Conservation (phyloP, 2,113 vertebrate genomes). For the Canis aureus region DNA sequence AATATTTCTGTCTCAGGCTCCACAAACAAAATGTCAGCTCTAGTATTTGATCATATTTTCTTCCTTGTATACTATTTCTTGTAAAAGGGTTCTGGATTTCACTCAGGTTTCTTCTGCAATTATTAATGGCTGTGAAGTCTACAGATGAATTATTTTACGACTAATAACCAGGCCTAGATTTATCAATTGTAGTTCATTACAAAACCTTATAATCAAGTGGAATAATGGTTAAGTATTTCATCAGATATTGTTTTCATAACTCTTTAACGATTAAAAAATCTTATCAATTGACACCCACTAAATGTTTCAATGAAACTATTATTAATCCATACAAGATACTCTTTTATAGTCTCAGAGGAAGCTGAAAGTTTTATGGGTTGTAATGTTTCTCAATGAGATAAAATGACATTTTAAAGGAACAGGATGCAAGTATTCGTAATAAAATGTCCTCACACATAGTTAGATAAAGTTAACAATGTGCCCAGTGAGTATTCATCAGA, state of each 20-base stretch:
- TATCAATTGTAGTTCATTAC: neutral
- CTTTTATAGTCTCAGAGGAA: neutral
- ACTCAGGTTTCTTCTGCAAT: neutral
- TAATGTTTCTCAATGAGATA: neutral
- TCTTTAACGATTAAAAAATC: neutral
- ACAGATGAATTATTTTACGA: neutral
- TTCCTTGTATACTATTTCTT: neutral
- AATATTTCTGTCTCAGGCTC: neutral
- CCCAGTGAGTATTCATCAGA: neutral
- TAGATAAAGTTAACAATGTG: conserved; percentile 9
- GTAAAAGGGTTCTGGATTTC: neutral
- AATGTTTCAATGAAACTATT: neutral
- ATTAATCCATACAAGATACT: neutral
- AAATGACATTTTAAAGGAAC: conserved; percentile 30
- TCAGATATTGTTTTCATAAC: neutral
- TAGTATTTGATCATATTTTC: neutral
- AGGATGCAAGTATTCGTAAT: neutral
- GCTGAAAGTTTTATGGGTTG: neutral
- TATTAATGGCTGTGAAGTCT: neutral
- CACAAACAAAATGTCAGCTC: neutral
- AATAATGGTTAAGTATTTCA: neutral
- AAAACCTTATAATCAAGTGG: neutral
- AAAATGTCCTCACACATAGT: neutral
- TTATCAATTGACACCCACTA: neutral
- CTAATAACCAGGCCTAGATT: neutral